Percentiles rank a stretch among this genome's conserved stretches.
phyloP scores from a whole-genome alignment of 2,888 invertebrate species.

The Argynnis bischoffii region DNA sequence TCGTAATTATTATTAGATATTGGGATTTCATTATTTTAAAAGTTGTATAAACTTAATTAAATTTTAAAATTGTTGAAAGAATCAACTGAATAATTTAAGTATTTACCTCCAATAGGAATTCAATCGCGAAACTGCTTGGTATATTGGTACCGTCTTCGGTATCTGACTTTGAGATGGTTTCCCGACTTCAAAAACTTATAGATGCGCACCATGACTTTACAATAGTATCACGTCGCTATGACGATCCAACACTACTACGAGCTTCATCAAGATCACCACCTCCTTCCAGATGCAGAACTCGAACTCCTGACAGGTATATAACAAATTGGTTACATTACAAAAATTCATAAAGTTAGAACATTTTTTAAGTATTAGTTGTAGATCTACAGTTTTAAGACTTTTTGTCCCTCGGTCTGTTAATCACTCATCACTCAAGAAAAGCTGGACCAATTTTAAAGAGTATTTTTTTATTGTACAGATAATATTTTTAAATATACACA shows the following conservation, averaged over 20 bases:
- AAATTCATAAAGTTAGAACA: background rate
- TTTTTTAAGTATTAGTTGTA: background rate
- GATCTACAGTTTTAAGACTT: too few relatives aligned
- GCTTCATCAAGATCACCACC: conserved; percentile 77
- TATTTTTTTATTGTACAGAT: too few relatives aligned
- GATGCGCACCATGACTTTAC: conserved; percentile 95
- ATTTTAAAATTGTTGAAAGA: background rate
- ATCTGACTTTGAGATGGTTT: conserved; percentile 89
- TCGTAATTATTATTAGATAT: conserved; percentile 12
- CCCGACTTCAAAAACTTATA: conserved; percentile 90
- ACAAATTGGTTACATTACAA: background rate
- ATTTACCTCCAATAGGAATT: conserved; percentile 72
- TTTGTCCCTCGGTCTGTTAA: too few relatives aligned
- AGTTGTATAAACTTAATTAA: conserved; percentile 4
- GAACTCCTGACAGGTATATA: conserved; percentile 80
- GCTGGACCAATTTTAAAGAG: too few relatives aligned
- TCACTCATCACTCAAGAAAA: too few relatives aligned
- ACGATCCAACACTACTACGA: conserved; percentile 71
- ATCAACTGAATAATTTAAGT: background rate
- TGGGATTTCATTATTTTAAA: conserved; percentile 8
- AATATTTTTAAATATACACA: too few relatives aligned
- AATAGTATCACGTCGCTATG: conserved; percentile 87
- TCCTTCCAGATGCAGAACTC: conserved; percentile 70
- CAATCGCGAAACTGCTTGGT: conserved; percentile 88
- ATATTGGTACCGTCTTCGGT: conserved; percentile 84